phyloP scores from a whole-genome alignment of 2,797 vertebrate species.

The Dryobates pubescens region DNA sequence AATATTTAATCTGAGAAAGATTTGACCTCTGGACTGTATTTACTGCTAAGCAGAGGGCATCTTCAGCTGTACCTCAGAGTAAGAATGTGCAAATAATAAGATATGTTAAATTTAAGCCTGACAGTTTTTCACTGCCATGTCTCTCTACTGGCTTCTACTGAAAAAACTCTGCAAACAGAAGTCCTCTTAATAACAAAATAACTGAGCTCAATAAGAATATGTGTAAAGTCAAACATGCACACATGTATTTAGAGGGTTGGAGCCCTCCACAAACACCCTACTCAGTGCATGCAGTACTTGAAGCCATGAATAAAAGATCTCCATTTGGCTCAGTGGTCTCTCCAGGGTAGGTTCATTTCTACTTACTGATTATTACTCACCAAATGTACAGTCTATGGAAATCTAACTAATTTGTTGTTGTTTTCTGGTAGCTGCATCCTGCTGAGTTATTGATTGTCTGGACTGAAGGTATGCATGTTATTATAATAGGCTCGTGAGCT shows the following conservation, averaged over 20 bases:
- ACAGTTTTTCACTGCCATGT: neutral
- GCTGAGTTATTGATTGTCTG: conserved; percentile 57
- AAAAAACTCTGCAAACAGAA: neutral
- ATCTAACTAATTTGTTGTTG: conserved; percentile 59
- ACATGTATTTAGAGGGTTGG: neutral
- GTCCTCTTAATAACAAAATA: neutral
- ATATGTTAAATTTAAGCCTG: neutral
- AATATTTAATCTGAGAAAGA: conserved; percentile 20
- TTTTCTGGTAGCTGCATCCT: conserved; percentile 47
- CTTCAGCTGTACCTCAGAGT: neutral
- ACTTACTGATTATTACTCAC: conserved; percentile 54
- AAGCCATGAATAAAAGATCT: conserved; percentile 59
- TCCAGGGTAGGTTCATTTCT: conserved; percentile 44
- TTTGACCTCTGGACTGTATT: conserved; percentile 27
- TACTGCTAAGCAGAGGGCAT: neutral
- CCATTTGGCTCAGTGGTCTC: conserved; percentile 22
- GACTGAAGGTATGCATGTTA: conserved; percentile 30
- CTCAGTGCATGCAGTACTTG: neutral
- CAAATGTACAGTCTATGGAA: conserved; percentile 40
- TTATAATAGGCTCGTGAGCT: conserved; percentile 53
- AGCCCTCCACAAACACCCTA: neutral
- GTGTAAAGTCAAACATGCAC: neutral
- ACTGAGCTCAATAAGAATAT: neutral
- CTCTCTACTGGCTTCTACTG: neutral
- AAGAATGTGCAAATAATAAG: neutral